phyloP scores from a whole-genome alignment of 92 coral and sea anemone genomes.

The Phymanthus crucifer region DNA sequence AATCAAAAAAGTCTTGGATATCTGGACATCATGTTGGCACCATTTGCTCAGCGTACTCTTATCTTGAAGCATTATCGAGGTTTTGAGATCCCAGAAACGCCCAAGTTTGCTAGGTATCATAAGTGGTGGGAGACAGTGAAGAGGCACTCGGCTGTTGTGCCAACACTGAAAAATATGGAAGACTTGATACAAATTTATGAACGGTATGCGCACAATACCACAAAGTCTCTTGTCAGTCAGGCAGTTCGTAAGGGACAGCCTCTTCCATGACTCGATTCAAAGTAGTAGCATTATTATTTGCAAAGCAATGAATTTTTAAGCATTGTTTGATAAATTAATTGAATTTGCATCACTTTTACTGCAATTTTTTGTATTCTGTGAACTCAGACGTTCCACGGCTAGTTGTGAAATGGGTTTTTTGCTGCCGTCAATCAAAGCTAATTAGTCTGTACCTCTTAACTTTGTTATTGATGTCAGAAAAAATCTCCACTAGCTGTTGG shows the following conservation, averaged over 20 bases:
- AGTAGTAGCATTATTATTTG: neutral
- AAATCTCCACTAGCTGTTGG: no score
- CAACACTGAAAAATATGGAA: constrained; percentile 41
- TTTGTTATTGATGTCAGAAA: no score
- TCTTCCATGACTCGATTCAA: constrained; percentile 46
- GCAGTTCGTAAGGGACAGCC: constrained; percentile 57
- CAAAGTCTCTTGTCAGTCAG: constrained; percentile 47
- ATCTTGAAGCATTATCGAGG: constrained; percentile 64
- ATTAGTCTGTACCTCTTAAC: no score
- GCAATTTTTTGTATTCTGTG: no score
- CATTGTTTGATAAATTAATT: no score
- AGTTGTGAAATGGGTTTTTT: no score
- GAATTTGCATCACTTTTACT: no score
- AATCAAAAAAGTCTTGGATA: constrained; percentile 63
- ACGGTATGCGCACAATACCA: constrained; percentile 52
- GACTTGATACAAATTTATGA: constrained; percentile 37
- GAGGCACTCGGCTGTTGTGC: constrained; percentile 53
- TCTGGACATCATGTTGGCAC: constrained; percentile 74
- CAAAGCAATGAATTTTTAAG: no score
- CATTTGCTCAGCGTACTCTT: constrained; percentile 57
- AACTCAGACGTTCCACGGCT: no score
- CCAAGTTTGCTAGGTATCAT: constrained; percentile 56
- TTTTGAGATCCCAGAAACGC: constrained; percentile 64
- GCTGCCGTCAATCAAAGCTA: no score
- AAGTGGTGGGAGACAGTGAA: constrained; percentile 62